Conservation (phyloP, 2,888 invertebrate genomes). For the Anthrax anthrax region DNA sequence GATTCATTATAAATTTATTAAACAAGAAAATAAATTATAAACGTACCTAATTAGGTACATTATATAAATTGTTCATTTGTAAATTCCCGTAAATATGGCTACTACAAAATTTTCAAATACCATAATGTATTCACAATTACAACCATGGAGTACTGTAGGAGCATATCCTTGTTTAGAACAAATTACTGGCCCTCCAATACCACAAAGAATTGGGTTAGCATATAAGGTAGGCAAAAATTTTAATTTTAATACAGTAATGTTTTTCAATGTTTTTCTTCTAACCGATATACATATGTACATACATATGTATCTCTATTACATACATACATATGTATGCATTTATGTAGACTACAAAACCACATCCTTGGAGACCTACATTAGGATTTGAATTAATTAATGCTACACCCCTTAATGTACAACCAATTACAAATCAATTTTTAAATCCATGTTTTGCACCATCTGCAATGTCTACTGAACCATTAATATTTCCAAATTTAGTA, state of each 20-base stretch:
- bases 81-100: constrained; percentile 13
- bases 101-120: constrained; percentile 18
- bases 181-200: constrained; percentile 44
- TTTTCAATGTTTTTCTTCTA: no score
- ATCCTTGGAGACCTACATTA: constrained; percentile 66
- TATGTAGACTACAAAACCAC: constrained; percentile 48
- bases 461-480: constrained; percentile 55
- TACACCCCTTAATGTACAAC: constrained; percentile 50
- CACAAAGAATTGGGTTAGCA: constrained; percentile 51
- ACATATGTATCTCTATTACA: no score
- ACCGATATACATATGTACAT: no score
- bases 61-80: no score
- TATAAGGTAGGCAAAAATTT: constrained; percentile 42
- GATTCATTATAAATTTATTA: no score
- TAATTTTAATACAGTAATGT: no score
- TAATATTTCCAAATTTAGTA: constrained; percentile 69
- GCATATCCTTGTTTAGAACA: constrained; percentile 51
- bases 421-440: constrained; percentile 58
- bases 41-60: no score
- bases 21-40: no score
- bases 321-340: neutral
- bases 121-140: constrained; percentile 45
- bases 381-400: constrained; percentile 66
- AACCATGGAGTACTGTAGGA: constrained; percentile 56
- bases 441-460: constrained; percentile 42